Conservation (phyloP, 2,113 vertebrate genomes). For the Myanophis thanlyinensis region DNA sequence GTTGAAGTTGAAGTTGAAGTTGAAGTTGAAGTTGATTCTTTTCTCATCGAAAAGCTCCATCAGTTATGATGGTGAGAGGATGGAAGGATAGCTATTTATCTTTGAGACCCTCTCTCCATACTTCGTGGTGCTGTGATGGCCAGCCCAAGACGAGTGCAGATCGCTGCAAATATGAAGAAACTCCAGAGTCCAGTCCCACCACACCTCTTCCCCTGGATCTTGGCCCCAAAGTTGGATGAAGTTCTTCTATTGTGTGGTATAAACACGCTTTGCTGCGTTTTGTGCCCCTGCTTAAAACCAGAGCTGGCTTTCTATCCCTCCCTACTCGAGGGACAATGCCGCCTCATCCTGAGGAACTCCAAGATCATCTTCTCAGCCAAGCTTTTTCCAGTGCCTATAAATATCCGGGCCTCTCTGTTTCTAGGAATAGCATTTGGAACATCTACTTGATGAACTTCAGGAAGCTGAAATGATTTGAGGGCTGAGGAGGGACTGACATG, state of each 20-base stretch:
- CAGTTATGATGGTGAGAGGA: not conserved
- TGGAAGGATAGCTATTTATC: not conserved
- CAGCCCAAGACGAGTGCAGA: not conserved
- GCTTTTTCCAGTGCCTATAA: not conserved
- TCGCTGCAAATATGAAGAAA: not conserved
- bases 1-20: no score
- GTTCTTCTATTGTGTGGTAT: no score
- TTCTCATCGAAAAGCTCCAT: not conserved
- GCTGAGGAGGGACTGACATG: not conserved
- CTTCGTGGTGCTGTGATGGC: not conserved
- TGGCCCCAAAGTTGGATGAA: no score
- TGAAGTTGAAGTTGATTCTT: no score
- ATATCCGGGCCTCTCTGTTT: not conserved
- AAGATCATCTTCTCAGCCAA: not conserved
- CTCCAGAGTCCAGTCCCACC: not conserved
- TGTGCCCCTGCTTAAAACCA: not conserved
- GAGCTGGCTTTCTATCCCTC: not conserved
- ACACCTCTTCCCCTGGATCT: not conserved
- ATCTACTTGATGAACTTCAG: conserved; percentile 45
- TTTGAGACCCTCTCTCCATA: not conserved
- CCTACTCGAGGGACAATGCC: not conserved
- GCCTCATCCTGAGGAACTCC: not conserved
- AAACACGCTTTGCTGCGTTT: not conserved
- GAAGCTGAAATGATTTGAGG: conserved; percentile 39
- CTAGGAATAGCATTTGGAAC: conserved; percentile 43